phyloP scores from a whole-genome alignment of 2,113 vertebrate species.

The Microcebus tavaratra region DNA sequence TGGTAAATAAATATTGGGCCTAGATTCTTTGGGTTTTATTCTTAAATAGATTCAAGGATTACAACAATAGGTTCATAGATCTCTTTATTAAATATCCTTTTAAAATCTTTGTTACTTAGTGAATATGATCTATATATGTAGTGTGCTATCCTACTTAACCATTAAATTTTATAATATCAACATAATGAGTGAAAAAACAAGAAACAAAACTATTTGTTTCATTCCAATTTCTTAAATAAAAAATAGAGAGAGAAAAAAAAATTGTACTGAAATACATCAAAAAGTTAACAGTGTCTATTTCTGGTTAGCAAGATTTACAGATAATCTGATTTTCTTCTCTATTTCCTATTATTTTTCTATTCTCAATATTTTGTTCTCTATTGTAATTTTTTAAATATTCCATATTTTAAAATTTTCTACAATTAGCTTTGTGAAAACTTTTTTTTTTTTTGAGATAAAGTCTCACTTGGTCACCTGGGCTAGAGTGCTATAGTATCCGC shows the following conservation, averaged over 20 bases:
- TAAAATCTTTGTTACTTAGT: conserved; percentile 36
- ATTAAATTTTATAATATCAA: conserved; percentile 29
- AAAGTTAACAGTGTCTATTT: not conserved
- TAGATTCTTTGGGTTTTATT: conserved; percentile 55
- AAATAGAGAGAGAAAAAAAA: not conserved
- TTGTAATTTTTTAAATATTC: not conserved
- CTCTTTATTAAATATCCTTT: conserved; percentile 41
- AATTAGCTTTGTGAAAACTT: no score
- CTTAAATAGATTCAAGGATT: conserved; percentile 57
- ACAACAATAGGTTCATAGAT: not conserved
- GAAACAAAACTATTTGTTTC: conserved; percentile 4
- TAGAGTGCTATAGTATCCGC: no score
- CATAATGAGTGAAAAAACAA: conserved; percentile 31
- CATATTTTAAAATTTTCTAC: no score
- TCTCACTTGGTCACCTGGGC: no score
- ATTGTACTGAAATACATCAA: not conserved
- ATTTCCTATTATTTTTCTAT: not conserved
- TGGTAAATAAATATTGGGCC: conserved; percentile 43
- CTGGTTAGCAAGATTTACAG: not conserved
- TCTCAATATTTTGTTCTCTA: not conserved
- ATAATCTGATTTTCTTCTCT: conserved; percentile 28
- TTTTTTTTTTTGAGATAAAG: no score
- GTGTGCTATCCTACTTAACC: conserved; percentile 1
- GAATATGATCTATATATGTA: not conserved
- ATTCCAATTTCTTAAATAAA: conserved; percentile 34